Evolutionary conservation across 2,797 vertebrate genomes (phyloP).

Genomic region (Hyperoplus immaculatus): DNA sequence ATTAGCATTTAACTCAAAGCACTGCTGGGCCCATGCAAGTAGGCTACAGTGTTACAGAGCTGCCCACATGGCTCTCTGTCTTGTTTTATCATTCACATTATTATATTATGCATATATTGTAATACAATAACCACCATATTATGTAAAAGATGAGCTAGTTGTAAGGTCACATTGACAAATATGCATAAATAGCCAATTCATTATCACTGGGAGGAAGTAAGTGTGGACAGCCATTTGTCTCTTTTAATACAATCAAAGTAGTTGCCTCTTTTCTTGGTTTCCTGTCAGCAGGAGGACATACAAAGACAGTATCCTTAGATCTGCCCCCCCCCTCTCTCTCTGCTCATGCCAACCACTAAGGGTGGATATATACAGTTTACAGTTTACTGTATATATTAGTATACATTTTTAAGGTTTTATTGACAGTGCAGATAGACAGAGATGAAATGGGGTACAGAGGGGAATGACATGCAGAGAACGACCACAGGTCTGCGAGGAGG

Average conservation of each 20-base stretch:
- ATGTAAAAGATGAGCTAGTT: background rate
- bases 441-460: no score
- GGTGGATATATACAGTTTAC: no score
- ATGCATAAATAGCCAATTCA: background rate
- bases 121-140: background rate
- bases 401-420: no score
- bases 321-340: background rate
- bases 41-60: background rate
- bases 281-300: conserved; percentile 2
- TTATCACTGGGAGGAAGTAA: background rate
- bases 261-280: background rate
- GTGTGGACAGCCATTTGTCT: conserved; percentile 2
- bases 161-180: conserved; percentile 5
- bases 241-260: background rate
- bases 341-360: conserved; percentile 5
- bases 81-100: background rate
- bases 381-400: no score
- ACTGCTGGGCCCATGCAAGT: background rate
- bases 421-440: no score
- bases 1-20: background rate
- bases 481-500: no score
- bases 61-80: background rate
- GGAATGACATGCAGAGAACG: no score
- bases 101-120: background rate
- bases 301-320: conserved; percentile 12